Evolutionary conservation across 2,113 vertebrate genomes (phyloP).

Genomic region (Drymodes brunneopygia): DNA sequence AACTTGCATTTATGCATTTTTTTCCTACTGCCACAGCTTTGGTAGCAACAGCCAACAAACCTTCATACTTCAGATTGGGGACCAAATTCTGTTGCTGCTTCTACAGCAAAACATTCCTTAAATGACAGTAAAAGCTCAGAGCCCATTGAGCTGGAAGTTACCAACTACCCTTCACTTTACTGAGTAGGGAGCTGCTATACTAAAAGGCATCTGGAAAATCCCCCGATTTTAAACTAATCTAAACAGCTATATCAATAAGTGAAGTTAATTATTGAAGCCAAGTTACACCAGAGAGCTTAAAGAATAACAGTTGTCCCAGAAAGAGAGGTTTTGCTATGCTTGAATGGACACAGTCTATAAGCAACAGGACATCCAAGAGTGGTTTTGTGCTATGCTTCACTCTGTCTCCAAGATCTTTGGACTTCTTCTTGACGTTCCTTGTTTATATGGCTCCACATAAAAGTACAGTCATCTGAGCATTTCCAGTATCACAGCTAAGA

Average conservation of each 20-base stretch:
- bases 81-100: background rate
- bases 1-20: background rate
- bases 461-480: background rate
- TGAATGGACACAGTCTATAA: background rate
- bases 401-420: background rate
- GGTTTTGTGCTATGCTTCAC: background rate
- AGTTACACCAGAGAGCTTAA: background rate
- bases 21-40: background rate
- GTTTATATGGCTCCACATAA: background rate
- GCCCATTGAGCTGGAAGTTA: background rate
- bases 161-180: background rate
- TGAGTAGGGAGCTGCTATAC: background rate
- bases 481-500: background rate
- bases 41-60: background rate
- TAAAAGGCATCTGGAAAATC: background rate
- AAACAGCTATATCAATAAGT: background rate
- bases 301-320: background rate
- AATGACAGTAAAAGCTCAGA: background rate
- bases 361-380: background rate
- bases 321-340: background rate
- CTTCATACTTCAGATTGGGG: background rate
- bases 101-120: background rate
- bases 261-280: conserved; percentile 31
- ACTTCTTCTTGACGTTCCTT: background rate
- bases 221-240: background rate